Conservation (phyloP, 2,113 vertebrate species). For the Strix uralensis region DNA sequence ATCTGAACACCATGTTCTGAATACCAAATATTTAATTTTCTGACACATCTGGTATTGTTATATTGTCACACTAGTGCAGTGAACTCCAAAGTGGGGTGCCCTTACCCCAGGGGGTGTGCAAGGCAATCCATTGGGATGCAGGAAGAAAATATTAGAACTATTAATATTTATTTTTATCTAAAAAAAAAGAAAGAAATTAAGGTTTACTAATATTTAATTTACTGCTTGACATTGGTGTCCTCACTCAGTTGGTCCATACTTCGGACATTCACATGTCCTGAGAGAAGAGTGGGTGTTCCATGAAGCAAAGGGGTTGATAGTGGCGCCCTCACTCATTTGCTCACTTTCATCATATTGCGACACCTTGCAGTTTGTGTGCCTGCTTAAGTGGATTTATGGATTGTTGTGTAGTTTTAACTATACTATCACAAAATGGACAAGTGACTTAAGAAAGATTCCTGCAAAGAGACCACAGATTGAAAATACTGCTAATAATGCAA, state of each 20-base stretch:
- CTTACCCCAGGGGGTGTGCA: background rate
- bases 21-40: background rate
- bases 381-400: background rate
- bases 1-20: background rate
- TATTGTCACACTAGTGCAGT: background rate
- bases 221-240: background rate
- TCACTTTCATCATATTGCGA: background rate
- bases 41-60: background rate
- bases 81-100: background rate
- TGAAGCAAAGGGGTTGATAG: background rate
- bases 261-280: background rate
- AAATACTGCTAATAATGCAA: background rate
- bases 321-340: background rate
- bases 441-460: background rate
- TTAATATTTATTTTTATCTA: background rate
- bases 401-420: background rate
- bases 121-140: accelerated
- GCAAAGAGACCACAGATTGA: background rate
- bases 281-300: background rate
- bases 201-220: background rate
- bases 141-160: background rate
- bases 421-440: background rate
- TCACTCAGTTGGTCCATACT: background rate
- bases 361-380: background rate
- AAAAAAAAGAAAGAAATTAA: background rate